phyloP scores from a whole-genome alignment of 2,888 invertebrate genomes.

The Lasioglossum oenotherae region DNA sequence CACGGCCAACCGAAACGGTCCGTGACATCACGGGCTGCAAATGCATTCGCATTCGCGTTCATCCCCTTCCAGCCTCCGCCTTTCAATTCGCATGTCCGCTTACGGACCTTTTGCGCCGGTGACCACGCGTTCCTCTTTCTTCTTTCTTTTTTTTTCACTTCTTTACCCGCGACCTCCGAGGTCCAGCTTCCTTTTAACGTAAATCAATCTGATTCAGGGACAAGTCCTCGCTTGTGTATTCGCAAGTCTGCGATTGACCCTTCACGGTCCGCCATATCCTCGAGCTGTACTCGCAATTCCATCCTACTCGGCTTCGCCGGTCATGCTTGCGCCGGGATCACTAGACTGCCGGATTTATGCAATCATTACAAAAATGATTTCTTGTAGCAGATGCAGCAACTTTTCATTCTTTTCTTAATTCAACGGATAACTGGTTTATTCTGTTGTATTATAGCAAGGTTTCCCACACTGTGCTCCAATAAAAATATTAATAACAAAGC shows the following conservation, averaged over 20 bases:
- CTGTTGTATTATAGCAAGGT: no score
- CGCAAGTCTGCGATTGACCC: background rate
- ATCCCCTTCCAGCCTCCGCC: conserved; percentile 39
- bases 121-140: conserved; percentile 12
- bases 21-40: conserved; percentile 78
- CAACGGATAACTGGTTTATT: no score
- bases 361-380: no score
- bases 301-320: background rate
- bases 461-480: no score
- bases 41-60: conserved; percentile 65
- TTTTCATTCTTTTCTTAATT: no score
- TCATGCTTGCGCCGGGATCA: background rate
- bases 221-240: background rate
- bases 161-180: background rate
- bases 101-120: conserved; percentile 48
- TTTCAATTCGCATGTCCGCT: conserved; percentile 58
- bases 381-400: no score
- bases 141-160: background rate
- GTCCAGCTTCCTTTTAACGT: conserved; percentile 41
- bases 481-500: no score
- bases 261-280: background rate
- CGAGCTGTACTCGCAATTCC: background rate
- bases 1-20: conserved; percentile 60
- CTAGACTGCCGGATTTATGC: background rate
- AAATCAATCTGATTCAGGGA: conserved; percentile 30